Base-by-base conservation (phyloP, 2,113 vertebrate genomes). In the Aleadryas rufinucha region DNA sequence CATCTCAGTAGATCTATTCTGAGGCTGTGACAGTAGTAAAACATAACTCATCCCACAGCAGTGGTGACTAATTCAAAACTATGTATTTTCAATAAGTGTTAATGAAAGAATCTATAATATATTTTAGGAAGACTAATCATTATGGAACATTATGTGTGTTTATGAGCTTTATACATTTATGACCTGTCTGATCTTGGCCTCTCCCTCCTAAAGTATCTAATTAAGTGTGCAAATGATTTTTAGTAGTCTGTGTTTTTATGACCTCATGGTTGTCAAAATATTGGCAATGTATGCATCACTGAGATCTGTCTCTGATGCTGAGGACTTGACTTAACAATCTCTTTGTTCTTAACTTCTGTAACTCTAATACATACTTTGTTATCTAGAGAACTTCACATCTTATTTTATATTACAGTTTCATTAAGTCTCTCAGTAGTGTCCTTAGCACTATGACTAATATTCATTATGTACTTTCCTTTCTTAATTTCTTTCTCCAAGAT, bases 121-220 rank as follows among this genome's bases (percentile, higher is more conserved):
- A 16, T 47, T 81, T 89, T 33, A 81, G 47, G 50, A 50, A 74
- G 2, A 11, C 11, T 69, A 53, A 56, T 86, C 49, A 53, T 24
- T 60, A 44, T 59, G 50, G 30, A 88, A 69, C 24, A 37, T 19
- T 9, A 7, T 35, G 10, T 47, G 10, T 74, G n/a, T 54, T 93
- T 80, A 83, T 65, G 30, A 90, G 63, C 78, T 65, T 89, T 57
- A 41, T 60, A 61, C 10, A 12, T 69, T 72, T 60, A 44, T 19
- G 17, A 30, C 5, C 27, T 50, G 45, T 71, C 75, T 95, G 63
- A 52, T 84, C 56, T 27, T 59, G 64, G 79, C 68, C 52, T 94
- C 71, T 93, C 71, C 87, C 35, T 90, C 88, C 63, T 28, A 70
- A 92, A 77, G 19, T 27, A 83, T 60, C 50, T 88, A 84, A 87